Percentiles rank a stretch among this genome's conserved stretches.
Conservation (phyloP, 2,797 vertebrate species). For the Spatula clypeata region DNA sequence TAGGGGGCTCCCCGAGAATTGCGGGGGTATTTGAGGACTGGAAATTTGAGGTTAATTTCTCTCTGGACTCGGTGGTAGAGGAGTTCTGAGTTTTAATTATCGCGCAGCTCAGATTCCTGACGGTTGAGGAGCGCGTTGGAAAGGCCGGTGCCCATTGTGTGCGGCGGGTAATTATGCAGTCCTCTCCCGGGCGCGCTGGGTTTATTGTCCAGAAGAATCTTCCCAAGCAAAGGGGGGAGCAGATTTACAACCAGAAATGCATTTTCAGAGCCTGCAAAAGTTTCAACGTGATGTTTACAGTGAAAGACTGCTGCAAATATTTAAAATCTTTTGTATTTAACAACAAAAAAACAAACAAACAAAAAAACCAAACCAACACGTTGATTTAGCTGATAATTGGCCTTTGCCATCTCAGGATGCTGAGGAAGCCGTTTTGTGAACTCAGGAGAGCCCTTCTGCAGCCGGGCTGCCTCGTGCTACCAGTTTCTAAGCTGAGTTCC, state of each 20-base stretch:
- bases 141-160: constrained; percentile 67
- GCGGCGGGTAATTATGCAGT: constrained; percentile 70
- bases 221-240: constrained; percentile 45
- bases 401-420: neutral
- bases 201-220: constrained; percentile 73
- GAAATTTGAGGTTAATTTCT: constrained; percentile 22
- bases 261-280: constrained; percentile 39
- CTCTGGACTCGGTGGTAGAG: neutral
- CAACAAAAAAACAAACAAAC: neutral
- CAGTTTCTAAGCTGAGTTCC: constrained; percentile 43
- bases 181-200: neutral
- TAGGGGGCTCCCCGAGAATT: neutral
- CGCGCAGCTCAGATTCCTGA: constrained; percentile 50
- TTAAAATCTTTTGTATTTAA: neutral
- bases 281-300: neutral
- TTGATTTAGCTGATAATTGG: constrained; percentile 5
- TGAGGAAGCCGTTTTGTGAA: constrained; percentile 59
- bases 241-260: constrained; percentile 27
- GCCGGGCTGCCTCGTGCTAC: constrained; percentile 37
- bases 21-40: neutral
- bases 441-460: constrained; percentile 21
- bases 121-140: constrained; percentile 25
- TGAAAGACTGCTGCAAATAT: neutral
- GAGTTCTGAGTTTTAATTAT: constrained; percentile 72
- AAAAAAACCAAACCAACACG: too few relatives aligned